These are phyloP conservation scores for Phallusia fumigata DNA, from an alignment of 23 tunicate species.

Conservation along the genomic window DNA sequence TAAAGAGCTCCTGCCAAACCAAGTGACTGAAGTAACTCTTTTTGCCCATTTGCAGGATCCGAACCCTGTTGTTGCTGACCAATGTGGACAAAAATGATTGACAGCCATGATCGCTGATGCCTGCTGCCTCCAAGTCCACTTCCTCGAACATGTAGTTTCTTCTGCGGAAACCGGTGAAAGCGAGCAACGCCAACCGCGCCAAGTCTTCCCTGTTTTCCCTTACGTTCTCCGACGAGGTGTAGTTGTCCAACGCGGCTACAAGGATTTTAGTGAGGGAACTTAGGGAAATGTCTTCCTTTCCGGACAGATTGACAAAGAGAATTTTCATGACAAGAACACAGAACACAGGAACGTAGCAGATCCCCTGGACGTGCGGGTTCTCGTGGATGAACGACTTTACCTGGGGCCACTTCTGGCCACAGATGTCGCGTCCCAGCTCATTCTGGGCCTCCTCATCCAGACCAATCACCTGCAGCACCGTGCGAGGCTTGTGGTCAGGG, in stretches of 20 bases:
- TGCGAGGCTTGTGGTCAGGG: background rate
- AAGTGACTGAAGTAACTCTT: slow-evolving; percentile 21
- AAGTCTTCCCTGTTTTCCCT: slow-evolving; percentile 1
- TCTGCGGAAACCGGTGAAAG: slow-evolving; percentile 15
- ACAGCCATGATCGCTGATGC: background rate
- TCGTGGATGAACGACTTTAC: slow-evolving; percentile 1
- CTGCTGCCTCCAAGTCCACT: background rate
- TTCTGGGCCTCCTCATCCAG: slow-evolving; percentile 6
- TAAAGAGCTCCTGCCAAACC: slow-evolving; percentile 26
- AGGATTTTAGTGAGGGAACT: slow-evolving; percentile 6
- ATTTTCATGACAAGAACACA: background rate
- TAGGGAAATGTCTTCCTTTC: background rate
- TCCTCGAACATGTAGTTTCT: slow-evolving; percentile 19
- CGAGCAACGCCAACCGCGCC: background rate
- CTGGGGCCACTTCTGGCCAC: slow-evolving; percentile 7
- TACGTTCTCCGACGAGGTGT: background rate
- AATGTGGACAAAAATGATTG: slow-evolving; percentile 11
- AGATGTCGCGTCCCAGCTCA: slow-evolving; percentile 15
- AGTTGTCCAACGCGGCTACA: background rate
- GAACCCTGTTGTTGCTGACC: background rate
- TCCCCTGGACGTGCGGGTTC: background rate
- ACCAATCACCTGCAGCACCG: slow-evolving; percentile 14
- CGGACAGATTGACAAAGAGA: background rate
- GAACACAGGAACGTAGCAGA: slow-evolving; percentile 33
- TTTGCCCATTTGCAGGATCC: slow-evolving; percentile 6